Evolutionary conservation across 2,888 invertebrate genomes (phyloP).

Genomic region (Coenonympha glycerion): DNA sequence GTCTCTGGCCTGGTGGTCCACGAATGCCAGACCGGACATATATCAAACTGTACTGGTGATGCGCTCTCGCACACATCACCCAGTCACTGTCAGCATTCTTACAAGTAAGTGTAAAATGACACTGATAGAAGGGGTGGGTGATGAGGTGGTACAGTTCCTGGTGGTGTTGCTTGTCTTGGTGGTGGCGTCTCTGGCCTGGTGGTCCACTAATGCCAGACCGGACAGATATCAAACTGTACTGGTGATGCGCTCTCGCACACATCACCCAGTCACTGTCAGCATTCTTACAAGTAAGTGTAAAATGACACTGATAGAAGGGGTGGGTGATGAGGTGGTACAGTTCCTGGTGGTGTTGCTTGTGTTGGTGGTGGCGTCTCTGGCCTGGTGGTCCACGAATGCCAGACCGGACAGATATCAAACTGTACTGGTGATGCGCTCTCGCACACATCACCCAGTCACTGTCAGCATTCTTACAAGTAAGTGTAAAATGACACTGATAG

Average conservation of each 20-base stretch:
- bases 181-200: conserved; percentile 83
- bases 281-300: conserved; percentile 51
- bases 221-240: conserved; percentile 82
- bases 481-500: conserved; percentile 76
- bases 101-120: conserved; percentile 44
- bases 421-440: conserved; percentile 77
- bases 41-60: conserved; percentile 82
- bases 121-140: conserved; percentile 89
- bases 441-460: conserved; percentile 55
- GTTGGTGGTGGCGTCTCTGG: conserved; percentile 79
- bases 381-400: conserved; percentile 86
- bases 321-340: conserved; percentile 89
- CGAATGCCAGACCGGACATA: conserved; percentile 80
- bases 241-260: conserved; percentile 70
- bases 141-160: conserved; percentile 86
- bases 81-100: conserved; percentile 59
- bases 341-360: conserved; percentile 77
- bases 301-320: conserved; percentile 84
- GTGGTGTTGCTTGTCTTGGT: conserved; percentile 72
- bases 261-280: conserved; percentile 59
- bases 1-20: conserved; percentile 87
- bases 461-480: conserved; percentile 59
- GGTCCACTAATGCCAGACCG: conserved; percentile 83
- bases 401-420: conserved; percentile 81
- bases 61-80: conserved; percentile 54